Percentiles rank a stretch among this genome's conserved stretches.
phyloP scores from a whole-genome alignment of 1,140 invertebrate genomes.

The Drosophila carrolli region DNA sequence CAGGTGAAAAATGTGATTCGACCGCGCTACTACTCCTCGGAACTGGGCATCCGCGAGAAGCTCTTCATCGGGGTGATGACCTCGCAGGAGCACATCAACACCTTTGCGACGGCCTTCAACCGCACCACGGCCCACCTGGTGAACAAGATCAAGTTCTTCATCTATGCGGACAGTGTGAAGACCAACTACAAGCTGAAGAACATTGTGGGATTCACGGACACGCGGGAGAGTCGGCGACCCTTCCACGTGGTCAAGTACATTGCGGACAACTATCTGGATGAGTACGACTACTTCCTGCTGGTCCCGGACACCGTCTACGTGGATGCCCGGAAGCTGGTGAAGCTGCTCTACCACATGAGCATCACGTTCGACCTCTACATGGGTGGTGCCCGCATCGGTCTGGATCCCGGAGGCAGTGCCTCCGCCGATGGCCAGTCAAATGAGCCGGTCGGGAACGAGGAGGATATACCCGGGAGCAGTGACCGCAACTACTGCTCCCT shows the following conservation, averaged over 20 bases:
- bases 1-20: constrained; percentile 87
- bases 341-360: constrained; percentile 91
- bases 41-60: constrained; percentile 95
- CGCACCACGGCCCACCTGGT: constrained; percentile 91
- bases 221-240: constrained; percentile 89
- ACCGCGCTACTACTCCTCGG: constrained; percentile 96
- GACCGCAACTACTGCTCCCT: constrained; percentile 84
- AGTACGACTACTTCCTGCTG: constrained; percentile 96
- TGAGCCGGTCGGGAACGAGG: constrained; percentile 9
- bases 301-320: constrained; percentile 93
- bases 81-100: constrained; percentile 89
- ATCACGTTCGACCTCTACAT: constrained; percentile 92
- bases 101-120: constrained; percentile 91
- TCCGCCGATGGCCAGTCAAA: not conserved
- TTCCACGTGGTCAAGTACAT: constrained; percentile 96
- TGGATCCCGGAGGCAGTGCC: not conserved
- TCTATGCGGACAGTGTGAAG: constrained; percentile 88
- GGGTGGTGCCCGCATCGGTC: constrained; percentile 85
- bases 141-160: constrained; percentile 91
- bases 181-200: constrained; percentile 90
- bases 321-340: constrained; percentile 89
- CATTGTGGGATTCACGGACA: constrained; percentile 93
- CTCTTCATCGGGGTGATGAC: constrained; percentile 94
- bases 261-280: constrained; percentile 93
- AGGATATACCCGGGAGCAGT: constrained; percentile 24